A percentile compares a stretch with the other conserved stretches of the same genome.
Conservation (phyloP, 1,140 invertebrate genomes). For the Arion vulgaris region DNA sequence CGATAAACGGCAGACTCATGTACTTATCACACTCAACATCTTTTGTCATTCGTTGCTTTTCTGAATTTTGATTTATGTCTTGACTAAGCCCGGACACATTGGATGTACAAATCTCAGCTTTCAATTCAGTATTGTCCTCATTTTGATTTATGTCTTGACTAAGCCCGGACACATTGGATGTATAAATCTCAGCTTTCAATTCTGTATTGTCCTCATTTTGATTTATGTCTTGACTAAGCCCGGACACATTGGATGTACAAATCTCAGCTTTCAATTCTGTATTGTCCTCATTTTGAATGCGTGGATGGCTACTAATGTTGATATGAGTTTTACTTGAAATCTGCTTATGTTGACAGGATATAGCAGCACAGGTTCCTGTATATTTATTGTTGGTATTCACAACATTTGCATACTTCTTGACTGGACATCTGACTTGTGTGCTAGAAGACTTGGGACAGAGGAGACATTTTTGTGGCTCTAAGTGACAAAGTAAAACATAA, state of each 20-base stretch:
- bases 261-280: not conserved
- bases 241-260: not conserved
- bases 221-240: not conserved
- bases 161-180: not conserved
- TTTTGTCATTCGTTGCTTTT: not conserved
- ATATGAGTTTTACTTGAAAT: too few relatives aligned
- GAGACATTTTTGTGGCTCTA: not conserved
- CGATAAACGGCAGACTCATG: not conserved
- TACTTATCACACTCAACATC: conserved; percentile 2
- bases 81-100: not conserved
- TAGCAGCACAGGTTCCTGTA: not conserved
- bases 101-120: conserved; percentile 12
- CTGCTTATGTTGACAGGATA: not conserved
- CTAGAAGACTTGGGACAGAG: not conserved
- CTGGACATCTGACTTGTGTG: not conserved
- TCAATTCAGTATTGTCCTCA: too few relatives aligned
- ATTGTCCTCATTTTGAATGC: not conserved
- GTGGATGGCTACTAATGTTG: too few relatives aligned
- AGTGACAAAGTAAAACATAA: too few relatives aligned
- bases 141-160: not conserved
- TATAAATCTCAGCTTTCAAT: conserved; percentile 3
- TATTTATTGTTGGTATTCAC: not conserved
- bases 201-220: too few relatives aligned
- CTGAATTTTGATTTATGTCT: not conserved
- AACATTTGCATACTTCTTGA: not conserved